Evolutionary conservation across 2,888 invertebrate species (phyloP), one percentile per base, ranked within the genome.

Genomic region (Flexamia atlantica): DNA sequence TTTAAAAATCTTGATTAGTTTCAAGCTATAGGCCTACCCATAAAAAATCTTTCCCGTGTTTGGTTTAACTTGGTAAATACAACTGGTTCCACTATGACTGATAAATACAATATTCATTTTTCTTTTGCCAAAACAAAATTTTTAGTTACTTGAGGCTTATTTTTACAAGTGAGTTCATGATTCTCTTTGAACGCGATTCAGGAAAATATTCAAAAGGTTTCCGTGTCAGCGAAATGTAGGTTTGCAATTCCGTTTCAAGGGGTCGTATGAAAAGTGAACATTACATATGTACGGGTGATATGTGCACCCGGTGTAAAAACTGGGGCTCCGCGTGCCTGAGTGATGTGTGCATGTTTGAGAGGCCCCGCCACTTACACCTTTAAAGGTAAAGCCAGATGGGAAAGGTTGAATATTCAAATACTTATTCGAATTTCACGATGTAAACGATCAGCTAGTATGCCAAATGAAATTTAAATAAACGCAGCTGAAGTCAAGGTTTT

Each of bases 221-320:
- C 14, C 17, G 64, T 64, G 64, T 64, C 64, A 64, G 64, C 30
- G 30, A 28, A 64, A 64, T 64, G 64, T 64, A 30, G 64, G 64
- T 64, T 64, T 64, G 64, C 64, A 28, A 64, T 64, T 64, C 64
- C 64, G 64, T 64, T 64, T 64, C 64, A 64, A 64, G 64, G 17
- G 64, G 23, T 20, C 23, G 14, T 17, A 64, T 64, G 64, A 64
- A 30, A 64, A 64, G 64, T 64, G 53, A 5, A 30, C 64, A 64
- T 64, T 64, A 64, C 64, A 28, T 64, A 64, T 64, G 64, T 64
- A 64, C 64, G 64, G 64, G 14, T 23, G 53, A 53, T 30, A 28
- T 28, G 64, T 28, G 20, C 53, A 23, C 20, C 1, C 25, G 3
- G 64, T 30, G 64, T 64, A 64, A 64, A 64, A 64, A 64, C 64